phyloP scores from a whole-genome alignment of 1,140 invertebrate genomes.

The Cherax quadricarinatus region DNA sequence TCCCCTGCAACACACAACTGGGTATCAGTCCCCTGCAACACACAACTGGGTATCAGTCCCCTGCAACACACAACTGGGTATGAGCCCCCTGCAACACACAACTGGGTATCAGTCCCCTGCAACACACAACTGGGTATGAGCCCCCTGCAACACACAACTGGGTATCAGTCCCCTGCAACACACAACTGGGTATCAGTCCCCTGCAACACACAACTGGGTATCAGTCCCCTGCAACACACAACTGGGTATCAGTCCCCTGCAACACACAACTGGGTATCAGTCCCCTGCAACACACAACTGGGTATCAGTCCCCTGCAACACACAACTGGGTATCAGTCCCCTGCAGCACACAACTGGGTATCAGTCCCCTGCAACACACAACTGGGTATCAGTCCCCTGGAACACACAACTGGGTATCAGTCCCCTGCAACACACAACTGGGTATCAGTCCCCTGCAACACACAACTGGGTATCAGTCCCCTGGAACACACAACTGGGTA shows the following conservation, averaged over 20 bases:
- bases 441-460: background rate
- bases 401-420: no score
- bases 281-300: background rate
- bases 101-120: background rate
- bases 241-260: slow-evolving; percentile 30
- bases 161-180: slow-evolving; percentile 7
- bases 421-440: background rate
- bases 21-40: background rate
- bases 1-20: background rate
- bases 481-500: no score
- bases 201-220: background rate
- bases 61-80: no score
- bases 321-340: no score
- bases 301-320: no score
- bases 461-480: background rate
- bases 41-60: background rate
- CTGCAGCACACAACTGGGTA: background rate
- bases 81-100: background rate
- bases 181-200: background rate
- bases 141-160: no score
- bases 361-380: background rate
- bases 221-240: no score
- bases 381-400: no score
- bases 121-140: background rate
- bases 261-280: background rate